Evolutionary conservation across 2,888 invertebrate genomes (phyloP), one percentile per base, ranked within the genome.

Genomic region (Chironomus tentans): DNA sequence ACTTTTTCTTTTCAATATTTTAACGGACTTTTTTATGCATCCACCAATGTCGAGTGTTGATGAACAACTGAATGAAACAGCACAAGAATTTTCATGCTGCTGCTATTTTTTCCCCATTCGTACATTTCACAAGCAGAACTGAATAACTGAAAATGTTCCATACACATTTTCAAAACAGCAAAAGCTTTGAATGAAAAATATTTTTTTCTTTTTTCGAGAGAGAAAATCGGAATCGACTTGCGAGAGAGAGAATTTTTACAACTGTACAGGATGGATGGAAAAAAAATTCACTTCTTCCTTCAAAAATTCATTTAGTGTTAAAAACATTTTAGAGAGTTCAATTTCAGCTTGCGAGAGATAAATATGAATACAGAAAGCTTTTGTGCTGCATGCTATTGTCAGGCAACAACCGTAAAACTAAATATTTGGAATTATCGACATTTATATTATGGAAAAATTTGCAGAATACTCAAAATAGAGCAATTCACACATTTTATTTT

Each of bases 31-130:
- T 7, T 18, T 73, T 65, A 18, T 68, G 74, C 74, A 68, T 74
- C 74, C 62, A 28, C 0, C 21, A 15, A 46, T 74, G 65, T 38
- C 62, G 74, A 65, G 28, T 74, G 74, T 74, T 68, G 74, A 74
- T 21, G 65, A 74, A 46, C 68, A 74, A 74, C 74, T 74, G 68
- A 74, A 71, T 21, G 47, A 10, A 56, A 24, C 56, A 15, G 28
- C 18, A 56, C 62, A 74, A 74, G 68, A 65, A 46, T 46, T 47
- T 74, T 47, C 18, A 65, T 68, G 74, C 65, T 48, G 65, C 24
- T 24, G 65, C 65, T 65, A 21, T 22, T 65, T 22, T 65, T 18
- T 5, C 56, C 56, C 18, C 56, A 56, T 38, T 38, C 10, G 56
- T 56, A 56, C 38, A 38, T 38, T 38, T 38, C 38, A 38, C 38